Percentiles rank a stretch among this genome's conserved stretches.
phyloP scores from a whole-genome alignment of 2,113 vertebrate species.

The Caranx melampygus region DNA sequence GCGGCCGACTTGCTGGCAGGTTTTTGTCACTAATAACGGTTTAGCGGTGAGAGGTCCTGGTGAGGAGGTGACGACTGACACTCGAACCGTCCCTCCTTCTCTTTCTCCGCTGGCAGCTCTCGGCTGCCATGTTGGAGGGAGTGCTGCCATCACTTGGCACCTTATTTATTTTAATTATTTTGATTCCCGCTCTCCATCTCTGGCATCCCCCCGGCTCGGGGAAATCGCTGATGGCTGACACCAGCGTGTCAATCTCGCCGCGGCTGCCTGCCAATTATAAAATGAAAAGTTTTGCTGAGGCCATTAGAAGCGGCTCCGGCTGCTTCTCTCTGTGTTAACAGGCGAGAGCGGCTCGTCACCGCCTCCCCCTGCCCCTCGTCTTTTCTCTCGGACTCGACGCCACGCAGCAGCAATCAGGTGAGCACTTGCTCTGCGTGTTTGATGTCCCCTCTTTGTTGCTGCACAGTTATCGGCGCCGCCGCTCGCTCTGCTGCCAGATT shows the following conservation, averaged over 20 bases:
- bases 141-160: slow-evolving; percentile 74
- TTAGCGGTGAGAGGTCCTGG: slow-evolving; percentile 69
- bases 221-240: slow-evolving; percentile 82
- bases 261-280: slow-evolving; percentile 84
- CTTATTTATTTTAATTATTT: slow-evolving; percentile 88
- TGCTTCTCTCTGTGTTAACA: slow-evolving; percentile 70
- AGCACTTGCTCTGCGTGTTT: slow-evolving; percentile 37
- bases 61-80: slow-evolving; percentile 71
- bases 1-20: slow-evolving; percentile 48
- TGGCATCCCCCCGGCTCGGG: slow-evolving; percentile 71
- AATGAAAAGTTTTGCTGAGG: slow-evolving; percentile 80
- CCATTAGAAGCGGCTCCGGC: slow-evolving; percentile 77
- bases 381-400: slow-evolving; percentile 22
- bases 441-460: slow-evolving; percentile 56
- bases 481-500: slow-evolving; percentile 34
- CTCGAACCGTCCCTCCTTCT: slow-evolving; percentile 41
- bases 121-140: slow-evolving; percentile 71
- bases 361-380: slow-evolving; percentile 38
- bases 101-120: slow-evolving; percentile 53
- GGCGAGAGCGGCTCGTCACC: not conserved
- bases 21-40: slow-evolving; percentile 76
- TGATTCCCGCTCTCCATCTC: slow-evolving; percentile 75
- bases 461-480: slow-evolving; percentile 38
- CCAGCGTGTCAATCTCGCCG: slow-evolving; percentile 82
- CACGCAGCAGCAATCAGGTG: slow-evolving; percentile 46